Base-by-base conservation (phyloP, 2,797 vertebrate species). In the Saxicola maurus region DNA sequence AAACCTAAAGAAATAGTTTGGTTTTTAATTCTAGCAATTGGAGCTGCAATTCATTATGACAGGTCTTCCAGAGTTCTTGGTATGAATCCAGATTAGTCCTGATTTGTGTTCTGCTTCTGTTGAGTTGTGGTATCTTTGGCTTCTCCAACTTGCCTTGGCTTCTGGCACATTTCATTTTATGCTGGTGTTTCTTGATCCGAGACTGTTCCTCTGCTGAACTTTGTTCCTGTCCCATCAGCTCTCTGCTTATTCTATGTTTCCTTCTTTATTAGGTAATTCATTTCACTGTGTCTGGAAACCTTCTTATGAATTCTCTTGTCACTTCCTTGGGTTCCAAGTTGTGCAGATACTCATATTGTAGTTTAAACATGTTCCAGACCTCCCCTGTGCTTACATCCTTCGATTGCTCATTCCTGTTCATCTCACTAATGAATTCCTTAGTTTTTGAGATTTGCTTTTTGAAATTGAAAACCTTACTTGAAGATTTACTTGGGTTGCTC, bases 221-320 rank as follows among this genome's bases (percentile, higher is more conserved):
- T 92, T 77, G 60, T 56, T 49, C 59, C 51, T 69, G 62, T 78
- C 66, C 62, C 46, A 81, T 94, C 92, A 92, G 71, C 51, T 68
- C 55, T 78, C 48, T 92, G 87, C 87, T 91, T 91, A 60, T 90
- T 91, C 68, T 87, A 45, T 19, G 19, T 93, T 93, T 86, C 80
- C 62, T 92, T 91, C 85, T 93, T 87, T 87, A 86, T 95, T 93
- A 94, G 87, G 89, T 89, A 94, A 87, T 95, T 81, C 48, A 75
- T 94, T 80, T 94, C 13, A 0, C 56, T 81, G 85, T 74, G 37
- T 89, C 92, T 95, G 95, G 95, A 92, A 94, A 79, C 69, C 80
- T 92, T 95, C 89, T 94, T 81, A 35, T 3, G 66, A 86, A 91
- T 93, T 86, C 87, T 95, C 55, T 69, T 89, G 87, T 93, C 93